Percentiles rank a stretch among this genome's conserved stretches.
These are phyloP conservation scores for Sibirionetta formosa DNA, from an alignment of 2,797 vertebrate genomes.

Conservation along the genomic window DNA sequence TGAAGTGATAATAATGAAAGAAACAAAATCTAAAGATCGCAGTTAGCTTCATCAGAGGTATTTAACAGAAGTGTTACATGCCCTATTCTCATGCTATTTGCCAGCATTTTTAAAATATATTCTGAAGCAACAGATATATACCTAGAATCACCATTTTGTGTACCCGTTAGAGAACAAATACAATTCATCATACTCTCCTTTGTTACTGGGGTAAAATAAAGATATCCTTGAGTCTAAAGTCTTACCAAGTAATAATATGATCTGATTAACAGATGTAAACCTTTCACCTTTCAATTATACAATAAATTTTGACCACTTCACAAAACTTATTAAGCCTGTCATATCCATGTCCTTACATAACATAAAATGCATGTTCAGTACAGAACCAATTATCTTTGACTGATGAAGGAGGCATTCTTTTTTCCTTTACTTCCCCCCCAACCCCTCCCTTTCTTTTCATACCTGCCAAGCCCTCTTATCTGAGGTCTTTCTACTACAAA, in stretches of 20 bases:
- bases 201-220: not conserved
- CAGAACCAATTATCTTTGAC: conserved; percentile 43
- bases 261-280: conserved; percentile 22
- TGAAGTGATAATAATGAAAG: not conserved
- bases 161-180: not conserved
- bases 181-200: not conserved
- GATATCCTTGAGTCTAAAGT: no score
- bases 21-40: not conserved
- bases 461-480: not conserved
- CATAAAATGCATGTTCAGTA: fast-evolving
- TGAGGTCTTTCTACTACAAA: not conserved
- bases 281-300: conserved; percentile 42
- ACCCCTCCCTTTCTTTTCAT: not conserved
- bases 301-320: conserved; percentile 36
- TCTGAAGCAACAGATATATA: not conserved
- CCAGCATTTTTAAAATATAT: not conserved
- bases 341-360: not conserved
- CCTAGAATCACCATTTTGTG: not conserved
- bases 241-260: not conserved
- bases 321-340: conserved; percentile 48
- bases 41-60: not conserved
- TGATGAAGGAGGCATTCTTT: not conserved
- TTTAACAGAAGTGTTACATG: not conserved
- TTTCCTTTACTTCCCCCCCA: not conserved
- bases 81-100: not conserved